Evolutionary conservation across 2,888 invertebrate species (phyloP).

Genomic region (Archips crataeganus): DNA sequence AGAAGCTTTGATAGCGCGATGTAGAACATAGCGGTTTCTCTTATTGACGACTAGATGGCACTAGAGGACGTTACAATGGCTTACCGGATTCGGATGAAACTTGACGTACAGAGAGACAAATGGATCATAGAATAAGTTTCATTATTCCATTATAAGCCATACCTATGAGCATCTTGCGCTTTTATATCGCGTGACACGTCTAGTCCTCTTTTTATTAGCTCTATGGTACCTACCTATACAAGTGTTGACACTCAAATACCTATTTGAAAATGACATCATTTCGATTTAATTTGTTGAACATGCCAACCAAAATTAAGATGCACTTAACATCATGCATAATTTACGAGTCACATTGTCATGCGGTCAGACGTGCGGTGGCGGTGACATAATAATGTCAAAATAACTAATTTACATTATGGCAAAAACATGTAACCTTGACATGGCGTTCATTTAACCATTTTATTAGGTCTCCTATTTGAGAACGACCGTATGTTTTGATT

Average conservation of each 20-base stretch:
- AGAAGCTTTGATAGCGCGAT: too few species aligned
- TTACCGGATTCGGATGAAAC: too few species aligned
- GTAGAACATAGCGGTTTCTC: too few species aligned
- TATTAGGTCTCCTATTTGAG: neutral
- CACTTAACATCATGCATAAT: neutral
- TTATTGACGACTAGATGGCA: too few species aligned
- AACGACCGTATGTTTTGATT: neutral
- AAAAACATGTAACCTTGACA: slow-evolving; percentile 18
- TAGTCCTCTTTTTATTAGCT: too few species aligned
- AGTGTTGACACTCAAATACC: neutral
- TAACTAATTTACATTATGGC: slow-evolving; percentile 7
- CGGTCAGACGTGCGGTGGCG: neutral
- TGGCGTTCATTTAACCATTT: neutral
- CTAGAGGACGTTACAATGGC: too few species aligned
- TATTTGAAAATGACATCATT: neutral
- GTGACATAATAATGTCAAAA: slow-evolving; percentile 21
- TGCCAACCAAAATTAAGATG: neutral
- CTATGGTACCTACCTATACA: neutral
- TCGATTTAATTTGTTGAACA: neutral
- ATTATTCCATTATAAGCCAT: too few species aligned
- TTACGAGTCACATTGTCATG: neutral
- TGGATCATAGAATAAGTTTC: too few species aligned
- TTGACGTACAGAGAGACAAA: too few species aligned
- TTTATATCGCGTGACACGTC: too few species aligned
- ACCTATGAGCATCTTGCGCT: too few species aligned